Conservation (phyloP, 2,113 vertebrate species). For the Procavia capensis region DNA sequence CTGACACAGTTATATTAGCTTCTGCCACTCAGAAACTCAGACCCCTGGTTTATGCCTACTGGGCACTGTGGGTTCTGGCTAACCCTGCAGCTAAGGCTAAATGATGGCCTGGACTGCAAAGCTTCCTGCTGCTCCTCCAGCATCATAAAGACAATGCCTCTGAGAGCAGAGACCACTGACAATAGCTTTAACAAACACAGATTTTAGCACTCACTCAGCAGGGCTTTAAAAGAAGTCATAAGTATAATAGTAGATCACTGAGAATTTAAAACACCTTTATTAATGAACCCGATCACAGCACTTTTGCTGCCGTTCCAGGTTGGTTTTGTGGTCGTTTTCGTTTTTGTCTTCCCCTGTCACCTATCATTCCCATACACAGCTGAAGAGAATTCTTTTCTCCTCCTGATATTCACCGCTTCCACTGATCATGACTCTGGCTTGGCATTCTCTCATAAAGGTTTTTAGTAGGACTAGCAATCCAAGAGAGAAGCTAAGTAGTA, state of each 20-base stretch:
- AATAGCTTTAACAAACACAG: conserved; percentile 41
- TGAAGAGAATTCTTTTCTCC: neutral
- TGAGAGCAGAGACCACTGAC: neutral
- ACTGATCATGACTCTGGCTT: neutral
- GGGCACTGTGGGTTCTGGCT: neutral
- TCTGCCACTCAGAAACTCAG: neutral
- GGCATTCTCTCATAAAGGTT: neutral
- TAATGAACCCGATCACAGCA: conserved; percentile 36
- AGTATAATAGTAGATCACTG: neutral
- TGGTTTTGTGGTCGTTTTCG: neutral
- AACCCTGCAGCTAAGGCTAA: neutral
- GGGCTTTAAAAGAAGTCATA: conserved; percentile 46
- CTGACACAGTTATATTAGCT: neutral
- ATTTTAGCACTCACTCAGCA: conserved; percentile 57
- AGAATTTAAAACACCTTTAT: conserved; percentile 19
- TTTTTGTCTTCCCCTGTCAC: neutral
- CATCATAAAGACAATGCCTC: neutral
- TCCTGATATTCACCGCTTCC: neutral
- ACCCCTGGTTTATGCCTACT: neutral
- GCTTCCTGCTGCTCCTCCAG: neutral
- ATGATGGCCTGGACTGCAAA: neutral
- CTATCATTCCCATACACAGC: neutral
- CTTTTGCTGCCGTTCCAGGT: neutral
- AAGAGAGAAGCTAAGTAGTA: conserved; percentile 5
- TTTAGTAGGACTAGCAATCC: conserved; percentile 30